Evolutionary conservation across 2,888 invertebrate genomes (phyloP).

Genomic region (Pristionchus arcanus): DNA sequence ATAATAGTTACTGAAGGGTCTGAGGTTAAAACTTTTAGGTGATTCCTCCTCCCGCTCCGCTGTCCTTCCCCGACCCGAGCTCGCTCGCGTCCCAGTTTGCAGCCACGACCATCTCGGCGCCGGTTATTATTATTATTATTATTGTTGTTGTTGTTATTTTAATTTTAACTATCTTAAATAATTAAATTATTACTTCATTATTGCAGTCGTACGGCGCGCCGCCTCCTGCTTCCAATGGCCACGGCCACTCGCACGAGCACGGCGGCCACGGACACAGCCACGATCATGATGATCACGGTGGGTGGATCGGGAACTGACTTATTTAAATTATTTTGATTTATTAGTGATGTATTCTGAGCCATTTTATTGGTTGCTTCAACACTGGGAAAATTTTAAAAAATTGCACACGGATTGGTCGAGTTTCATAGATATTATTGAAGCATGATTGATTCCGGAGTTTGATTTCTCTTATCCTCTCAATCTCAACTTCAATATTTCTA

Average conservation of each 20-base stretch:
- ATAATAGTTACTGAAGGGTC: background rate
- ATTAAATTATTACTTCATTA: background rate
- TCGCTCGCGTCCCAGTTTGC: conserved; percentile 63
- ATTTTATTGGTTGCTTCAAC: too few species aligned
- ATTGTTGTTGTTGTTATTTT: background rate
- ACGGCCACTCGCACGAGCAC: conserved; percentile 62
- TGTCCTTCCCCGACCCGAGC: conserved; percentile 75
- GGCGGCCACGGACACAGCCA: conserved; percentile 60
- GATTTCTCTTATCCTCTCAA: too few species aligned
- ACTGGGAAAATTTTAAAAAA: too few species aligned
- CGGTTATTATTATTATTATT: background rate
- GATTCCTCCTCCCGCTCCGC: conserved; percentile 61
- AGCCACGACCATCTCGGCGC: conserved; percentile 16
- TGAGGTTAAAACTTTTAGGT: conserved; percentile 45
- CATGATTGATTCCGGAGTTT: background rate
- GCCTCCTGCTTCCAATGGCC: conserved; percentile 47
- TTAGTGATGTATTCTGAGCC: background rate
- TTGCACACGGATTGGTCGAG: too few species aligned
- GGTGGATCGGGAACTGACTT: background rate
- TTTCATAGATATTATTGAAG: background rate
- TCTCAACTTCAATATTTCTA: too few species aligned
- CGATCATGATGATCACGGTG: conserved; percentile 56
- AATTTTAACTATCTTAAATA: background rate
- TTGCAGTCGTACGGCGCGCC: background rate
- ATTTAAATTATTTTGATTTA: background rate